Evolutionary conservation across 1,140 invertebrate genomes (phyloP), one percentile per base, ranked within the genome.

Genomic region (Centruroides sculpturatus): DNA sequence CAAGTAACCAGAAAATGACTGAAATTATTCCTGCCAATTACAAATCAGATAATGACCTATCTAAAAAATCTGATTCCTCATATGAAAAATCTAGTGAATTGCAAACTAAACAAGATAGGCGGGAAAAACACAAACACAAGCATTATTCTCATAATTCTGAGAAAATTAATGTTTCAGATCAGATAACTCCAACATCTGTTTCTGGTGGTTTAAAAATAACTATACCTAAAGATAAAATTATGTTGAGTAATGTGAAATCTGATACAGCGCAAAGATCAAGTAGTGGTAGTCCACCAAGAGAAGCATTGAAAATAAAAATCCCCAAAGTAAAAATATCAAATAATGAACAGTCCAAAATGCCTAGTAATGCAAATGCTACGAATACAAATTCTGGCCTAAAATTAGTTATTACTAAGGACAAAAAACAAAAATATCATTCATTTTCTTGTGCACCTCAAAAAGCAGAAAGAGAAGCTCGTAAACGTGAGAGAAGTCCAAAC

Each of bases 201-300:
- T 41, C 41, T 41, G 41, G 41, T 41, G 73, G 76, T 6, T 67
- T 82, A 10, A 83, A 83, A 67, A 79, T 83, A 23, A 83, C 82
- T 71, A 83, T 84, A 48, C 77, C 80, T 1, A 82, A 82, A 66
- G 80, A 83, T 60, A 57, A 41, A 9, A 53, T 63, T 49, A 34
- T 12, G 11, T 54, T 62, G 3, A 60, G 52, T 36, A 52, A 52
- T 47, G 47, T 59, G 3, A 8, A 71, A 76, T 36, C 72, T 81
- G 23, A 79, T 77, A 64, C 74, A 71, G 50, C 72, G 74, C 55
- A 67, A 70, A 35, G 54, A 66, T 64, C 58, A 64, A 50, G 13
- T 68, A 59, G 12, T 61, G 62, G 59, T 46, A 61, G 66, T 46
- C 64, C 60, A 59, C 58, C 56, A 59, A 66, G 62, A 67, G 61